Base-by-base conservation (phyloP, 2,888 invertebrate genomes). In the Cheilosia urbana region DNA sequence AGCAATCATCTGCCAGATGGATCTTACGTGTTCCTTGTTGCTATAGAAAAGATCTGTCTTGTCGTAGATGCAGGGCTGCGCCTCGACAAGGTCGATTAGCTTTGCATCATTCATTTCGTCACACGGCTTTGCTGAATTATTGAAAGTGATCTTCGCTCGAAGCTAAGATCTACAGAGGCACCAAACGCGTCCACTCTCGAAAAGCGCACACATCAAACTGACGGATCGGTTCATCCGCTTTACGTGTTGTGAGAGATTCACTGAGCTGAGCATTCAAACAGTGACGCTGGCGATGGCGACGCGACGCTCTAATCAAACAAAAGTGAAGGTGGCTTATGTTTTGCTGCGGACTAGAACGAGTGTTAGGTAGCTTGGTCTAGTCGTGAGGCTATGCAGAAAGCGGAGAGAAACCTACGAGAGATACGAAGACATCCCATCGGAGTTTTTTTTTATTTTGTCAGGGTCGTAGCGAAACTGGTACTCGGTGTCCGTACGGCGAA, bases 21-120 rank as follows among this genome's bases (percentile, higher is more conserved):
- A 73, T 55, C 84, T 79, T 58, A 88, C 87, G 57, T 88, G 79
- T 34, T 87, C 79, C 72, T 88, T 88, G 69, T 88, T 88, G 37
- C 85, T 87, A 55, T 88, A 88, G 71, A 83, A 88, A 15, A 87
- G 63, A 75, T 88, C 82, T 11, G 88, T 88, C 71, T 88, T 88
- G 55, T 88, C 88, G 68, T 88, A 88, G 42, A 88, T 88, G 24
- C 78, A 80, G 40, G 81, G 83, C 53, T 87, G 87, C 2, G 87
- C 83, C 40, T 88, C 76, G 21, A 88, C 88, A 72, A 88, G 82
- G 75, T 87, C 87, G 72, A 88, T 88, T 66, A 88, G 69, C 62
- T 87, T 88, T 47, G 80, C 63, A 83, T 87, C 85, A 65, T 85
- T 80, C 85, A 85, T 85, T 62, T 85, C 65, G 24, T 62, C 45